Percentiles rank a stretch among this genome's conserved stretches.
Conservation (phyloP, 2,797 vertebrate species). For the Microctenopoma steveboyesi region DNA sequence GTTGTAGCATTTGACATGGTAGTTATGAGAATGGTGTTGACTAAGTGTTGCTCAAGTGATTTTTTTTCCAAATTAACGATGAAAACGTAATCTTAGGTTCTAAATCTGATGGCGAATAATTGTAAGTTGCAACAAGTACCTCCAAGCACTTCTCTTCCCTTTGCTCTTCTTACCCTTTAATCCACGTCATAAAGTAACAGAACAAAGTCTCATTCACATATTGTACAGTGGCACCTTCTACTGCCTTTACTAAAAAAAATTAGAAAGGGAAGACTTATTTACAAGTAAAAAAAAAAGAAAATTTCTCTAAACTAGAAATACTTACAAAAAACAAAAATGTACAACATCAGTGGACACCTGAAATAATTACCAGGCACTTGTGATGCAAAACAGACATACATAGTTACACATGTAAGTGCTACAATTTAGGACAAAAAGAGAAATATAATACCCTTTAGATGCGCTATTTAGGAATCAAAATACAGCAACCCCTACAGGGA, state of each 20-base stretch:
- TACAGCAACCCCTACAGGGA: conserved; percentile 51
- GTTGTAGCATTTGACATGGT: neutral
- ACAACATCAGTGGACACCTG: conserved; percentile 70
- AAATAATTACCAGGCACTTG: conserved; percentile 77
- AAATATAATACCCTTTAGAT: conserved; percentile 62
- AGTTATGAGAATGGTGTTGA: neutral
- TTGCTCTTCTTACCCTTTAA: conserved; percentile 32
- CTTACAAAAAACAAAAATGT: conserved; percentile 52
- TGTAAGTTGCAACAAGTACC: conserved; percentile 21
- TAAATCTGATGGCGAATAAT: conserved; percentile 8
- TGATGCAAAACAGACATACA: conserved; percentile 66
- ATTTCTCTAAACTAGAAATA: conserved; percentile 1
- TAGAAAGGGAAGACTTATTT: conserved; percentile 50
- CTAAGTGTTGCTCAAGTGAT: too few species aligned
- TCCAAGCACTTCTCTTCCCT: conserved; percentile 11
- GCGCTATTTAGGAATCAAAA: conserved; percentile 50
- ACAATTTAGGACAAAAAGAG: conserved; percentile 59
- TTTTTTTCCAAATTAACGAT: neutral
- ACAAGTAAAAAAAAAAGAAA: conserved; percentile 48
- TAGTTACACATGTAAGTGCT: conserved; percentile 74
- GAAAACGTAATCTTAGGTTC: neutral
- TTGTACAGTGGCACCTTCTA: conserved; percentile 31
- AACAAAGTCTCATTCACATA: conserved; percentile 53
- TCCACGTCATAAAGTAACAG: conserved; percentile 39
- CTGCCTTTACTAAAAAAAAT: conserved; percentile 47